Evolutionary conservation across 2,113 vertebrate species (phyloP).

Genomic region (Verasper variegatus): DNA sequence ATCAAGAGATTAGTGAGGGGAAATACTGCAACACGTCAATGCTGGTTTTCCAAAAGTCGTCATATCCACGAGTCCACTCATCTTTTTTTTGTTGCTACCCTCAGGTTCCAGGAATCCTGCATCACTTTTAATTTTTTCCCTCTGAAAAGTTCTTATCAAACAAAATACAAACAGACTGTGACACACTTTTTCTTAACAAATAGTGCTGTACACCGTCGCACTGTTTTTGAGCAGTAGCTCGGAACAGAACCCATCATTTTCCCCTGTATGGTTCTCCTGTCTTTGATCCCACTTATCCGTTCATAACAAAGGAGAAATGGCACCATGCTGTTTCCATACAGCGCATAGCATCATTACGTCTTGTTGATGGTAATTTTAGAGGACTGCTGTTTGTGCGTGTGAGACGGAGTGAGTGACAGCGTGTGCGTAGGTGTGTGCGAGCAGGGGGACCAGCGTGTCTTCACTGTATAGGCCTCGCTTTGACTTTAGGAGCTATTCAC

Average conservation of each 20-base stretch:
- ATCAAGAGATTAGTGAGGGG: slow-evolving; percentile 42
- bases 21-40: slow-evolving; percentile 42
- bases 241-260: slow-evolving; percentile 47
- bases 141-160: background rate
- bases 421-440: slow-evolving; percentile 50
- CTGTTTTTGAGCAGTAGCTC: slow-evolving; percentile 21
- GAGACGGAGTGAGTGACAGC: slow-evolving; percentile 27
- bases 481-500: slow-evolving; percentile 12
- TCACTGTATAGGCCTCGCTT: slow-evolving; percentile 15
- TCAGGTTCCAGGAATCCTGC: slow-evolving; percentile 33
- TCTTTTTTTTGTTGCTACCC: background rate
- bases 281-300: slow-evolving; percentile 47
- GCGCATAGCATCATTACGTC: slow-evolving; percentile 53
- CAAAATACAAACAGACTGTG: background rate
- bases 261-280: slow-evolving; percentile 17
- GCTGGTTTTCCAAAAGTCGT: slow-evolving; percentile 56
- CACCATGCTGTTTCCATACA: slow-evolving; percentile 44
- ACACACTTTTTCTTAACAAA: background rate
- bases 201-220: background rate
- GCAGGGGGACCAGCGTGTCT: slow-evolving; percentile 25
- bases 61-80: slow-evolving; percentile 11
- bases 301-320: slow-evolving; percentile 50
- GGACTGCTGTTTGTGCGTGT: slow-evolving; percentile 40
- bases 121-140: background rate
- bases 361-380: slow-evolving; percentile 52